A percentile compares a stretch with the other conserved stretches of the same genome.
Evolutionary conservation across 1,140 invertebrate species (phyloP).

Genomic region (Trissolcus basalis): DNA sequence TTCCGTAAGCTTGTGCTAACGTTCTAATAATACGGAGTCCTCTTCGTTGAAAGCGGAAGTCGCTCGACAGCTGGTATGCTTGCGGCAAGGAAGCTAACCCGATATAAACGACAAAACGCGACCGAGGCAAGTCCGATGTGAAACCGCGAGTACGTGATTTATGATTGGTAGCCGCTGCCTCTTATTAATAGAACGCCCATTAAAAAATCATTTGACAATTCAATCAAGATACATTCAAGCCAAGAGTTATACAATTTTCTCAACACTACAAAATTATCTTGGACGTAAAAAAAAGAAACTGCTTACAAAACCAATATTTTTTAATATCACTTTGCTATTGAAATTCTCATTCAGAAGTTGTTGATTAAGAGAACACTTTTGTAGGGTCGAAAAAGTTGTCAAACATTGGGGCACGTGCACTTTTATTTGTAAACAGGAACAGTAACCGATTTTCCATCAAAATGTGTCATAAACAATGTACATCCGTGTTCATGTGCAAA

Average conservation of each 20-base stretch:
- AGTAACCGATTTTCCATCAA: conserved; percentile 9
- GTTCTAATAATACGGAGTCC: conserved; percentile 63
- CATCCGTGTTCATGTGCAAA: conserved; percentile 27
- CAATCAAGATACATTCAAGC: too few species aligned
- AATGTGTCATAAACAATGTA: conserved; percentile 37
- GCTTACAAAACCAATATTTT: too few species aligned
- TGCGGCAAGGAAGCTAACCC: conserved; percentile 54
- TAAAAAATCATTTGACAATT: conserved; percentile 9
- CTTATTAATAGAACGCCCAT: conserved; percentile 37
- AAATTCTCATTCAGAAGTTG: too few species aligned
- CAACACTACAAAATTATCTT: too few species aligned
- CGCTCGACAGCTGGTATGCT: conserved; percentile 62
- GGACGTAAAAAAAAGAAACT: too few species aligned
- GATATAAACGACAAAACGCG: conserved; percentile 53
- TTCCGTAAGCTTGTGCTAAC: conserved; percentile 37
- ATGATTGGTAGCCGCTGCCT: conserved; percentile 38
- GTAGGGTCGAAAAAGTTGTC: too few species aligned
- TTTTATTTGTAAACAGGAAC: too few species aligned
- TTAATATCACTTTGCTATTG: too few species aligned
- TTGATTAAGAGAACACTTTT: too few species aligned
- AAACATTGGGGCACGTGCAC: too few species aligned
- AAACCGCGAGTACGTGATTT: conserved; percentile 60
- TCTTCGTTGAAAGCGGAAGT: conserved; percentile 62
- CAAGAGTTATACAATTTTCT: too few species aligned
- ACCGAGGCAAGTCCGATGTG: conserved; percentile 40